Evolutionary conservation across 1,140 invertebrate genomes (phyloP), one percentile per base, ranked within the genome.

Genomic region (Micrasema longulum): DNA sequence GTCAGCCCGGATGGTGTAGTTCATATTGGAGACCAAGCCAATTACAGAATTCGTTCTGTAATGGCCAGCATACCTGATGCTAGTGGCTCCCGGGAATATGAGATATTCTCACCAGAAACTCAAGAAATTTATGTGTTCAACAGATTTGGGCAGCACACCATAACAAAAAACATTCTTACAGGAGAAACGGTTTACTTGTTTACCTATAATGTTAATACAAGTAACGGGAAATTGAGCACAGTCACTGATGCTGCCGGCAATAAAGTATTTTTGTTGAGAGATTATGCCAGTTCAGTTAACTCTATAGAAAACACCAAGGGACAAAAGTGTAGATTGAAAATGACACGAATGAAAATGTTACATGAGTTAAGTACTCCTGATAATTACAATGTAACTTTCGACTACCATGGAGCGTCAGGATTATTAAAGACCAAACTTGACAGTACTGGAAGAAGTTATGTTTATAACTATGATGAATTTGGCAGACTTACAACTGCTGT

Each of bases 81-180:
- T 0, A 94, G 91, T 76, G 87, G 89, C 0, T 88, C 91, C 0
- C 86, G 95, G 31, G 93, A 96, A 80, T 98, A 97, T 79, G 95
- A 97, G 82, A 96, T 99, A 55, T 97, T 96, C 75, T 95, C 95
- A 0, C 95, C 97, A 0, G 96, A 97, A 77, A 97, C 95, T 0
- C 95, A 98, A 81, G 96, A 98, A 83, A 92, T 96, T 50, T 98
- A 97, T 78, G 91, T 97, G 10, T 99, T 99, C 81, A 98, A 98
- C 79, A 87, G 95, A 76, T 97, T 97, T 78, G 97, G 97, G 0
- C 96, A 98, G 80, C 97, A 98, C 77, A 90, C 95, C 1, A 90
- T 92, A 35, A 98, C 97, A 0, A 93, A 92, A 71, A 97, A 97
- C 79, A 96, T 98, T 68, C 84, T 97, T 1, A 98, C 96, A 0